Base-by-base conservation (phyloP, 1,140 invertebrate genomes). In the Caerostris darwini region DNA sequence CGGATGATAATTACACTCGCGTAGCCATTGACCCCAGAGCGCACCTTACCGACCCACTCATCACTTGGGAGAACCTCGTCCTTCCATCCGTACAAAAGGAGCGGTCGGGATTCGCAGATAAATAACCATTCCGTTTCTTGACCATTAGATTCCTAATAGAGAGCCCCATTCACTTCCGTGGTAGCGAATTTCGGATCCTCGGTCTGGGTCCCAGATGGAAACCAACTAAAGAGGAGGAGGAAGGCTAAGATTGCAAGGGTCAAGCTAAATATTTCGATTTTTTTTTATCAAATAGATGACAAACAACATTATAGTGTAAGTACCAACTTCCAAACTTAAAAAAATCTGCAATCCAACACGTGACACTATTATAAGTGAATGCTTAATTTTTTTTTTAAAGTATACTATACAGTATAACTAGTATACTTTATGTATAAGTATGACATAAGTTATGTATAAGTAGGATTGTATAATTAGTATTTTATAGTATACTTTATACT, bases 1-100 rank as follows among this genome's bases (percentile, higher is more conserved):
- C 34, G 34, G 34, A 34, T 54, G 69, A 82, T 91, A 91, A 91
- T 91, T 91, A 91, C 90, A 69, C 87, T 34, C 7, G 57, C 71
- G 71, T 34, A 69, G 64, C 88, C 67, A 77, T 34, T 77, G 67
- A 77, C 88, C 64, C 67, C 61, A 4, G 17, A 67, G 86, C 77
- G 77, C 77, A 53, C 34, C 77, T 58, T 59, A 57, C 14, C 71
- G 71, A 77, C 71, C 71, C 71, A 77, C 71, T 77, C 71, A 77
- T 77, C 71, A 10, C 34, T 14, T 50, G 88, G 64, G 64, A 90
- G 58, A 56, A 53, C 61, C 59, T 53, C 10, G 71, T 17, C 54
- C 6, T 12, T 83, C 64, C 17, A 7, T 88, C 19, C 86, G 34
- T 7, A 57, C 64, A 17, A 34, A 77, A 90, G 88, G 88, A 90